Base-by-base conservation (phyloP, 2,797 vertebrate species). In the Ctenochaetus hawaiiensis region DNA sequence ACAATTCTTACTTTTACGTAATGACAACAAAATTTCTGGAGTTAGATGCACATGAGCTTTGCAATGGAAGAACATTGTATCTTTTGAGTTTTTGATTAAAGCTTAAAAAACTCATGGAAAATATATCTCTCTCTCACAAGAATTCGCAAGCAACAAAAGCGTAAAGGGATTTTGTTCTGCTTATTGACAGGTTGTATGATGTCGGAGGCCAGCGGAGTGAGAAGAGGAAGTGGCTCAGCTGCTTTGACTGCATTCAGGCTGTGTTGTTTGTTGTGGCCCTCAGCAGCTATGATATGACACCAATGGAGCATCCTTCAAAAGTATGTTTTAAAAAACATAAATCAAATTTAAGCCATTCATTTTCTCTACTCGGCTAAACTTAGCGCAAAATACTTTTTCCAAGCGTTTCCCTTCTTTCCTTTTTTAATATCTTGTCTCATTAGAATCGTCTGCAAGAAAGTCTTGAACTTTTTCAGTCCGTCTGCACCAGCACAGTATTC, bases 151-250 rank as follows among this genome's bases (percentile, higher is more conserved):
- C 30, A 20, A 1, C 2, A n/a, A 0, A 53, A 65, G 17, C 0
- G 1, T 23, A 11, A 30, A 6, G 47, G 10, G 0, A 0, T 57
- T 43, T 63, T 64, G 11, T 65, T 14, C 18, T 62, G 16, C 8
- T 11, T 23, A 8, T 75, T 48, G 22, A 30, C 87, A 95, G 94
- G 76, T 62, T 96, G 78, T 95, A 93, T 69, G 95, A 96, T 61
- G 94, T 96, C 1, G 93, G 94, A 2, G 91, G 87, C 22, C 94
- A 94, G 87, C 76, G 77, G 4, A 95, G 90, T 41, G 83, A 87
- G 76, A 90, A 82, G 64, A 93, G 87, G 80, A 95, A 94, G 86
- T 96, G 95, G 94, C 91, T 95, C 1, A 75, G 82, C 81, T 95
- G 89, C 85, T 96, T 96, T n/a, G 94, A 96, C 67, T 80, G 87